Percentiles rank a stretch among this genome's conserved stretches.
phyloP scores from a whole-genome alignment of 2,113 vertebrate species.

The Phycodurus eques region DNA sequence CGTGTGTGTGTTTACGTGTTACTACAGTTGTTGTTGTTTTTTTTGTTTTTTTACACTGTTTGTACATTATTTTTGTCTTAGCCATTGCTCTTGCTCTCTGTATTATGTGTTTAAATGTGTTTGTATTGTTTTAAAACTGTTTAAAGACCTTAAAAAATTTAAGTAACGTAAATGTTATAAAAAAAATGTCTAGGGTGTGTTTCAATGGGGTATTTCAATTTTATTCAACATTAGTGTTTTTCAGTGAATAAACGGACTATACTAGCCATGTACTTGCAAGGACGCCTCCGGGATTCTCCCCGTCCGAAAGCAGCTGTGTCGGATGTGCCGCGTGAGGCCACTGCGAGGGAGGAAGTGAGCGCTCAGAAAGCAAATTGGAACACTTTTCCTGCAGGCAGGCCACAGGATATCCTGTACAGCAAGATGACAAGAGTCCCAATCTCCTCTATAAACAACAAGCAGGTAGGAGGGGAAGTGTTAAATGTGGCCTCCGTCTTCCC shows the following conservation, averaged over 20 bases:
- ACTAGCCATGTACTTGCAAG: background rate
- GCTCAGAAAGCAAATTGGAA: constrained; percentile 38
- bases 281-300: constrained; percentile 14
- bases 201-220: background rate
- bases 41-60: too few relatives aligned
- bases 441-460: constrained; percentile 42
- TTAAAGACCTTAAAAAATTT: too few relatives aligned
- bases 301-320: constrained; percentile 37
- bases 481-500: constrained; percentile 22
- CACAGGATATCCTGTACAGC: constrained; percentile 68
- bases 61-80: too few relatives aligned
- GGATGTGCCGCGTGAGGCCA: constrained; percentile 35
- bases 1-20: too few relatives aligned
- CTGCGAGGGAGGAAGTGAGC: constrained; percentile 46
- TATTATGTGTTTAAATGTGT: too few relatives aligned
- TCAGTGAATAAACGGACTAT: background rate
- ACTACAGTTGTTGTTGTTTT: too few relatives aligned
- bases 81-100: too few relatives aligned
- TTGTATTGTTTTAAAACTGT: too few relatives aligned
- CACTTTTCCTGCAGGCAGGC: constrained; percentile 34
- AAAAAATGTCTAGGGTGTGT: too few relatives aligned
- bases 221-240: background rate
- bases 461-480: constrained; percentile 20
- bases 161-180: too few relatives aligned
- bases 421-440: constrained; percentile 49